Evolutionary conservation across 35 echinoderm and acorn worm species (phyloP), one percentile per base, ranked within the genome.

Genomic region (Lytechinus pictus): DNA sequence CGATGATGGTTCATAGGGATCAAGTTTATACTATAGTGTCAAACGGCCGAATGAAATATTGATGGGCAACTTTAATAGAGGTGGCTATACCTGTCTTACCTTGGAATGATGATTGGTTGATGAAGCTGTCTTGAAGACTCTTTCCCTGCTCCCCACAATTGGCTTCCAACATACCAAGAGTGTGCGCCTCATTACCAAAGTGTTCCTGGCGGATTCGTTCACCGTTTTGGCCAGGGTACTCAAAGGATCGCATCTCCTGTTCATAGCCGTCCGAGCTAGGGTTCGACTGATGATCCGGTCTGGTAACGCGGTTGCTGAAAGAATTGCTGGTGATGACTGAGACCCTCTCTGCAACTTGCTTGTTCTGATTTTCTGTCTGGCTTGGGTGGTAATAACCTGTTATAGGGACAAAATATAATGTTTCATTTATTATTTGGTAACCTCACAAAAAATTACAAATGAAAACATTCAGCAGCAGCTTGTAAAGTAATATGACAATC

Each of bases 291-390:
- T 56, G 56, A 28, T 95, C 96, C 19, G 55, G 56, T 6, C 91
- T 95, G 28, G 33, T 87, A 44, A 2, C 33, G 52, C 89, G 55
- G 24, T 95, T 79, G 66, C 96, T 7, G 94, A 88, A 86, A 97
- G 94, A 54, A 92, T 79, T 92, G 52, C 95, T 93, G 92, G 96
- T 98, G 92, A 98, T 98, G 71, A 98, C 97, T 0, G 96, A 98
- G 27, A 98, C 97, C 6, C 96, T 52, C 54, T 98, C 96, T 6
- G 95, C 97, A 3, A 89, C 95, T 57, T 87, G 86, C 3, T 87
- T 55, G 54, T 86, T 24, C 87, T 79, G 66, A 79, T 6, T 92
- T 21, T 89, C 55, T 95, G 96, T 66, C 86, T 33, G 53, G 5
- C 11, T 53, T 54, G 92, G 9, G 54, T 54, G n/a, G 5, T 93